Evolutionary conservation across 1,140 invertebrate genomes (phyloP).

Genomic region (Rhizoglyphus robini): DNA sequence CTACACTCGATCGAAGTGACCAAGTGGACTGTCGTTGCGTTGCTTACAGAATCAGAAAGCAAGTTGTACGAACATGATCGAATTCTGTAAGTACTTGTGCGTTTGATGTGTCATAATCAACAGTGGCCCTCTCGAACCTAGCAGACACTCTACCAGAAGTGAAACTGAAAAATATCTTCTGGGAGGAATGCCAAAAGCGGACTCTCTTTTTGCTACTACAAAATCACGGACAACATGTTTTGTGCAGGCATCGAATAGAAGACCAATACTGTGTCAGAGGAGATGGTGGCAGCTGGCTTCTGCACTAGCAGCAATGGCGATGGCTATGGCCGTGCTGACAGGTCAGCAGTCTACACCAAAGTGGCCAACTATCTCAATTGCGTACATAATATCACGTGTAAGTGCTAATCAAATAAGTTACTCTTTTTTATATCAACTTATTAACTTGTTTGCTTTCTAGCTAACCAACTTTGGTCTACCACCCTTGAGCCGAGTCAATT

Average conservation of each 20-base stretch:
- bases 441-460: no score
- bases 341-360: conserved; percentile 51
- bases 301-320: conserved; percentile 47
- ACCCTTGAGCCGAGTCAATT: not conserved
- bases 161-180: conserved; percentile 63
- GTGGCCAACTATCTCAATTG: conserved; percentile 27
- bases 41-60: conserved; percentile 52
- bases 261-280: conserved; percentile 58
- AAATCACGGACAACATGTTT: conserved; percentile 65
- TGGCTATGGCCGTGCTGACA: conserved; percentile 50
- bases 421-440: not conserved
- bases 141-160: conserved; percentile 75
- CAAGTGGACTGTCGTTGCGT: conserved; percentile 57
- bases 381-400: conserved; percentile 16
- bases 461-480: not conserved
- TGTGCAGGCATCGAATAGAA: conserved; percentile 68
- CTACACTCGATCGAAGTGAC: conserved; percentile 53
- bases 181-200: conserved; percentile 58
- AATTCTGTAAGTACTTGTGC: conserved; percentile 50
- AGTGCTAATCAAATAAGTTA: not conserved
- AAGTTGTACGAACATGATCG: conserved; percentile 61
- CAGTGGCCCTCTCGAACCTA: conserved; percentile 29
- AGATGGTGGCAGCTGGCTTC: conserved; percentile 44
- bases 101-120: not conserved
- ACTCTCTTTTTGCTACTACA: conserved; percentile 59